Percentiles rank a stretch among this genome's conserved stretches.
Evolutionary conservation across 2,888 invertebrate genomes (phyloP).

Genomic region (Drosophila infuscata): DNA sequence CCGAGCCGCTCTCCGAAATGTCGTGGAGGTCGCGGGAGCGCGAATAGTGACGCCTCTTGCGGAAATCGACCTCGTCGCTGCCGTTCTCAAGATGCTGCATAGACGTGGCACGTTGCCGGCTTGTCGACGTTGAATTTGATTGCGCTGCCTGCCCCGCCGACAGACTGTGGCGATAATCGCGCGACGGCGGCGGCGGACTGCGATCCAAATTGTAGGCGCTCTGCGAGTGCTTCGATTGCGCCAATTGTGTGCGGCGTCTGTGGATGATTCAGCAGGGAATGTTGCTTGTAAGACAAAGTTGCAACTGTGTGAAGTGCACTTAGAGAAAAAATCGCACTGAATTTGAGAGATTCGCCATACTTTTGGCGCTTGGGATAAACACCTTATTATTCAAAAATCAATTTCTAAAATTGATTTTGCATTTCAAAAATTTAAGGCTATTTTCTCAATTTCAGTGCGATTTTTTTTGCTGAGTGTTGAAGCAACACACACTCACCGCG

Average conservation of each 20-base stretch:
- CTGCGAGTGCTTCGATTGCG: constrained; percentile 83
- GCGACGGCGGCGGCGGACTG: constrained; percentile 72
- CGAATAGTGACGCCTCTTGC: constrained; percentile 84
- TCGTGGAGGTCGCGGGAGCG: constrained; percentile 85
- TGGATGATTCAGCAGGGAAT: not conserved
- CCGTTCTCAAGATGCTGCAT: constrained; percentile 84
- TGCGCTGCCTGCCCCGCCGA: constrained; percentile 42
- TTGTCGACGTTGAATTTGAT: not conserved
- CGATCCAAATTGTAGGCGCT: constrained; percentile 84
- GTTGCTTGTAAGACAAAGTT: not conserved
- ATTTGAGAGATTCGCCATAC: not conserved
- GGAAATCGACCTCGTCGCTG: constrained; percentile 83
- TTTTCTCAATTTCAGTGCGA: not conserved
- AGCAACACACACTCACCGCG: constrained; percentile 66
- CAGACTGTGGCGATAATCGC: constrained; percentile 75
- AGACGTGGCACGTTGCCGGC: constrained; percentile 82
- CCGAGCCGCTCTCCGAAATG: constrained; percentile 85
- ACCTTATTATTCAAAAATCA: no score
- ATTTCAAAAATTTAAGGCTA: not conserved
- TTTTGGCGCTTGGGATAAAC: no score
- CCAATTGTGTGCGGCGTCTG: constrained; percentile 75
- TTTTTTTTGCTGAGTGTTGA: not conserved
- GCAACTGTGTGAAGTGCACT: not conserved
- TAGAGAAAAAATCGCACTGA: not conserved
- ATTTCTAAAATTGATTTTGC: no score